phyloP scores from a whole-genome alignment of 2,113 vertebrate species.

The Chascanopsetta lugubris region DNA sequence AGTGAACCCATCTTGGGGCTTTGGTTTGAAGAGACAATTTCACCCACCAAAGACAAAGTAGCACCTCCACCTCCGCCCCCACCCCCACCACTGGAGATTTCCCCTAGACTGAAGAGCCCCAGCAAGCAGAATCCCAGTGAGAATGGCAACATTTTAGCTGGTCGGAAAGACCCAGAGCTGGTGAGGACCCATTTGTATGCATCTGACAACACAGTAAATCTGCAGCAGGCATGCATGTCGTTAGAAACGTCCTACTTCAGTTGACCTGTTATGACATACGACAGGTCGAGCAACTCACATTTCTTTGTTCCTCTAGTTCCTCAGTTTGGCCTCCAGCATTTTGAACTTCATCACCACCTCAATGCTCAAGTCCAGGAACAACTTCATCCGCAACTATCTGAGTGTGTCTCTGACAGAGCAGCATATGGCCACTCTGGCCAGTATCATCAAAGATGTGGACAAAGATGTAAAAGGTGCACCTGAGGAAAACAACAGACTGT shows the following conservation, averaged over 20 bases:
- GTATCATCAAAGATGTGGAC: conserved; percentile 99
- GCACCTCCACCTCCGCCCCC: conserved; percentile 92
- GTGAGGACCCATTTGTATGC: conserved; percentile 73
- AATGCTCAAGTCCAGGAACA: conserved; percentile 97
- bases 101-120: conserved; percentile 93
- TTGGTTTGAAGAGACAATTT: conserved; percentile 99
- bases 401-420: conserved; percentile 95
- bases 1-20: conserved; percentile 98
- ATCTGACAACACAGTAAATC: background rate
- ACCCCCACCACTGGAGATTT: conserved; percentile 92
- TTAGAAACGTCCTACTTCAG: background rate
- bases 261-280: background rate
- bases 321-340: conserved; percentile 95
- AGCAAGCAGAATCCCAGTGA: conserved; percentile 91
- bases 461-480: conserved; percentile 93
- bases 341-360: conserved; percentile 97
- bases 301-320: conserved; percentile 82
- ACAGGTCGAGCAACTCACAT: background rate
- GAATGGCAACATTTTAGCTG: conserved; percentile 97
- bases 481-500: background rate
- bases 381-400: conserved; percentile 98
- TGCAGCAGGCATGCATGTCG: background rate
- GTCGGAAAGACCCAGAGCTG: conserved; percentile 96
- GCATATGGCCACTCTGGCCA: conserved; percentile 95
- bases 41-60: conserved; percentile 95